phyloP scores from a whole-genome alignment of 2,113 vertebrate species.

The Tricholaema leucomelas region DNA sequence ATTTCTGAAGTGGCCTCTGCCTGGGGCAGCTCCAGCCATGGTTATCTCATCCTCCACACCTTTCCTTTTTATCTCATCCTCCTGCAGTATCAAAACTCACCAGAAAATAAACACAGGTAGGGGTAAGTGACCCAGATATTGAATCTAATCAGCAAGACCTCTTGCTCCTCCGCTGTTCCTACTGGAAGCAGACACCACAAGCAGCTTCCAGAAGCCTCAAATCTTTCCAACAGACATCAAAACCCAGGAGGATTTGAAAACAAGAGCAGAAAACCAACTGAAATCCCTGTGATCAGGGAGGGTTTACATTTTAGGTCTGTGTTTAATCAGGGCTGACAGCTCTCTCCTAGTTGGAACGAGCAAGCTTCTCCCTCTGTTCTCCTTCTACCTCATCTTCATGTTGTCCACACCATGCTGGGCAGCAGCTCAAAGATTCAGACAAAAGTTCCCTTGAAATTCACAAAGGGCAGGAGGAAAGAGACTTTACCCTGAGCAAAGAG shows the following conservation, averaged over 20 bases:
- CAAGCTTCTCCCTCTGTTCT: neutral
- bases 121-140: neutral
- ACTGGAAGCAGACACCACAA: neutral
- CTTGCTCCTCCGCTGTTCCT: neutral
- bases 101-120: neutral
- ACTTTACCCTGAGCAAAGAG: rapidly evolving
- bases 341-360: neutral
- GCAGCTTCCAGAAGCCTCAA: neutral
- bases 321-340: neutral
- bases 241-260: neutral
- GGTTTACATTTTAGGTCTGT: neutral
- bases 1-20: neutral
- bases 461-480: neutral
- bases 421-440: neutral
- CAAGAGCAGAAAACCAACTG: neutral
- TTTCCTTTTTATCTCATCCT: neutral
- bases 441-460: neutral
- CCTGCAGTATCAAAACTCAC: neutral
- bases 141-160: neutral
- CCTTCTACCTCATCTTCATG: neutral
- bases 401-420: neutral
- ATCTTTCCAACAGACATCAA: neutral
- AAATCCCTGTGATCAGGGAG: neutral
- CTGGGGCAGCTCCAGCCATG: neutral
- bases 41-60: neutral